Conservation (phyloP, 2,888 invertebrate genomes). For the Hyppa rectilinea region DNA sequence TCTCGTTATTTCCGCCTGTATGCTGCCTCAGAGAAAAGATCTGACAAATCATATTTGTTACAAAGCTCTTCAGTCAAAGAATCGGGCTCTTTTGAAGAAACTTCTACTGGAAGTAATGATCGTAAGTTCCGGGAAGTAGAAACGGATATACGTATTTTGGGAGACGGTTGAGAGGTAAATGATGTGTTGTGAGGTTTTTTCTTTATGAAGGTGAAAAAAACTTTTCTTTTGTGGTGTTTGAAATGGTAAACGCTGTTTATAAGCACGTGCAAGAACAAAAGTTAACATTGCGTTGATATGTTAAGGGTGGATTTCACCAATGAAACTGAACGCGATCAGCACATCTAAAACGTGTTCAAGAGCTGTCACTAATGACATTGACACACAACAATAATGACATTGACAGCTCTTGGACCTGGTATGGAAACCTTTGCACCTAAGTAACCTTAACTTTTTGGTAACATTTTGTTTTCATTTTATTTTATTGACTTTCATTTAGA, state of each 20-base stretch:
- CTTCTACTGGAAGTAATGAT: slow-evolving; percentile 43
- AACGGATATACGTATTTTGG: slow-evolving; percentile 22
- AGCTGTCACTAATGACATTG: neutral
- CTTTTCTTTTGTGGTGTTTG: slow-evolving; percentile 1
- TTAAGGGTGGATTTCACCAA: neutral
- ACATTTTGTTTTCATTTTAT: no score
- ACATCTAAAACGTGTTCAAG: neutral
- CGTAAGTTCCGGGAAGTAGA: neutral
- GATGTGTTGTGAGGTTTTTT: neutral
- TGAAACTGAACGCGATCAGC: neutral
- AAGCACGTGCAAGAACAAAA: neutral
- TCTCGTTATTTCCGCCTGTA: slow-evolving; percentile 31
- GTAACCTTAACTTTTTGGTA: no score
- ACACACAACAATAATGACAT: neutral
- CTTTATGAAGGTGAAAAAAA: neutral
- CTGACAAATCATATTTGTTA: slow-evolving; percentile 54
- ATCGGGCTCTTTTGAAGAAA: slow-evolving; percentile 41
- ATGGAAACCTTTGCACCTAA: no score
- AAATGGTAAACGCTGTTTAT: neutral
- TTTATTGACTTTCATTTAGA: no score
- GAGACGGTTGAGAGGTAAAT: neutral
- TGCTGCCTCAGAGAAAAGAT: slow-evolving; percentile 3
- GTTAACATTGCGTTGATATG: neutral
- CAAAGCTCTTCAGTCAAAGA: slow-evolving; percentile 50
- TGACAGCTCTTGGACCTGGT: no score